phyloP scores from a whole-genome alignment of 2,888 invertebrate genomes.

The Ophioninae sp. region DNA sequence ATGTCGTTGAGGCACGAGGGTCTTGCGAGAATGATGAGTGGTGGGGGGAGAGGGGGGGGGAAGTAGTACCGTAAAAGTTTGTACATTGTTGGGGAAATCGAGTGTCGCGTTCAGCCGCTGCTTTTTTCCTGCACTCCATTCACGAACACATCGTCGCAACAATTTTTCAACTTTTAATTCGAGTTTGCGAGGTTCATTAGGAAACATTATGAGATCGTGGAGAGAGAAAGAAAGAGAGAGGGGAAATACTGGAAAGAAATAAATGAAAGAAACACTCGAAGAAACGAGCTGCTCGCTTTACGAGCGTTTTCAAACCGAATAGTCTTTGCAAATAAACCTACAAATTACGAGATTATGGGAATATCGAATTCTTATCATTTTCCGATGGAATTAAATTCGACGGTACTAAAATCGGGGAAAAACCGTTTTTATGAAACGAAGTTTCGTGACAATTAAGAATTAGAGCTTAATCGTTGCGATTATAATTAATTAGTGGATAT shows the following conservation, averaged over 20 bases:
- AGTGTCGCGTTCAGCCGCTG: conserved; percentile 73
- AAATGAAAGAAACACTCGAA: conserved; percentile 6
- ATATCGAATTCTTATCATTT: too few relatives aligned
- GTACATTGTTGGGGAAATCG: conserved; percentile 77
- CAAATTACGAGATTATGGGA: not conserved
- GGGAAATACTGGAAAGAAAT: conserved; percentile 4
- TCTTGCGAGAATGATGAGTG: conserved; percentile 37
- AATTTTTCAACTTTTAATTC: conserved; percentile 76
- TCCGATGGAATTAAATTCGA: too few relatives aligned
- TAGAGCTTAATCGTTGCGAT: not conserved
- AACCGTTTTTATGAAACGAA: too few relatives aligned
- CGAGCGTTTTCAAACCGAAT: not conserved
- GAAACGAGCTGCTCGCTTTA: not conserved
- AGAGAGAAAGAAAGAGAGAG: conserved; percentile 18
- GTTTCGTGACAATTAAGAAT: too few relatives aligned
- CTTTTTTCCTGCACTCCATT: conserved; percentile 18
- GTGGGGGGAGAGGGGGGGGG: too few relatives aligned
- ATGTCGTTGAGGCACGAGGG: conserved; percentile 40
- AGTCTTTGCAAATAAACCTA: not conserved
- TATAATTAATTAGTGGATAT: not conserved
- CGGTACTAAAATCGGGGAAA: too few relatives aligned
- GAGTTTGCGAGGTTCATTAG: conserved; percentile 77
- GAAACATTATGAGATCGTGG: conserved; percentile 68
- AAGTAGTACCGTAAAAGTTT: conserved; percentile 69
- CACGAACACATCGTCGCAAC: conserved; percentile 64